phyloP scores from a whole-genome alignment of 2,113 vertebrate genomes.

The Myxocyprinus asiaticus region DNA sequence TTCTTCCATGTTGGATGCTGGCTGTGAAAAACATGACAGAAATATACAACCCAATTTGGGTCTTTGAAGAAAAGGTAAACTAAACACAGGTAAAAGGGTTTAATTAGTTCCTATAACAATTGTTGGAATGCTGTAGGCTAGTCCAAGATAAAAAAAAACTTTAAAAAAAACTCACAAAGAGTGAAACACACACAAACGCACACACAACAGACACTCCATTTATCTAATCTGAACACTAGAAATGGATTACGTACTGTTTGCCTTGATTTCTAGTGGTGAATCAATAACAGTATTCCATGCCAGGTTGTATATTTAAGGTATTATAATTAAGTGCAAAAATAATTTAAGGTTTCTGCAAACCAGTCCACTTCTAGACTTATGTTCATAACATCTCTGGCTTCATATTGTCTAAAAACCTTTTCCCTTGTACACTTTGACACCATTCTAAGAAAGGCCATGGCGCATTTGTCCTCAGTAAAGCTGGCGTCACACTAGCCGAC shows the following conservation, averaged over 20 bases:
- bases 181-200: no score
- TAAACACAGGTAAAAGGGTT: not conserved
- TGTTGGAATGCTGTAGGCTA: constrained; percentile 29
- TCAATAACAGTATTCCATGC: not conserved
- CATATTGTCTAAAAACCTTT: constrained; percentile 33
- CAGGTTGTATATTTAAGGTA: no score
- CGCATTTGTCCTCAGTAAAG: constrained; percentile 75
- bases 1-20: constrained; percentile 30
- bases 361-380: constrained; percentile 16
- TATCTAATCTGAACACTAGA: not conserved
- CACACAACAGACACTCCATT: no score
- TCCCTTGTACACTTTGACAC: constrained; percentile 56
- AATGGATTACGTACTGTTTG: not conserved
- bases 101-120: not conserved
- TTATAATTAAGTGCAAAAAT: no score
- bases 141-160: constrained; percentile 22
- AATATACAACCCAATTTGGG: constrained; percentile 39
- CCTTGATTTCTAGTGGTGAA: constrained; percentile 2
- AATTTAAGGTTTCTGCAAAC: constrained; percentile 23
- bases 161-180: not conserved
- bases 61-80: constrained; percentile 28
- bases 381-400: not conserved
- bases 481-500: no score
- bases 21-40: constrained; percentile 36
- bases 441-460: constrained; percentile 72